phyloP scores from a whole-genome alignment of 64 coral and sea anemone species.

The Stichodactyla helianthus region DNA sequence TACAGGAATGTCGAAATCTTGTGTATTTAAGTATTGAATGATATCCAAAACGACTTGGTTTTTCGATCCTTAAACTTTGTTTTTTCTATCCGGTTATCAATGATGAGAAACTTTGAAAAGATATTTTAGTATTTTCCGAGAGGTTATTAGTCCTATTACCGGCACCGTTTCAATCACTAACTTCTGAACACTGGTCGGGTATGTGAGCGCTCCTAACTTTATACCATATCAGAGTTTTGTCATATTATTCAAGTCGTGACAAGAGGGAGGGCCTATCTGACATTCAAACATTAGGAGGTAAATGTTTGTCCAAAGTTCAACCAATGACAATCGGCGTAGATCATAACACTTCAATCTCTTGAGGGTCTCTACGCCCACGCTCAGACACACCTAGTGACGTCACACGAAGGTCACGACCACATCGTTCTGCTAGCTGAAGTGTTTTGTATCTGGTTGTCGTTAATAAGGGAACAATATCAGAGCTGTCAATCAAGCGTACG shows the following conservation, averaged over 20 bases:
- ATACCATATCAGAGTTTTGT: conserved; percentile 56
- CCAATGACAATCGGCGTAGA: conserved; percentile 57
- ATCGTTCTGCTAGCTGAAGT: conserved; percentile 35
- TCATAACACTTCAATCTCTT: conserved; percentile 84
- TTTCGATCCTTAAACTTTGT: conserved; percentile 4
- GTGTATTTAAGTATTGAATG: neutral
- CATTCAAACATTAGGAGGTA: conserved; percentile 84
- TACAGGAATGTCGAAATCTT: conserved; percentile 5
- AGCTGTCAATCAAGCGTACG: conserved; percentile 48
- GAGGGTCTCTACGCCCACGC: conserved; percentile 76
- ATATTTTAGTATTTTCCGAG: neutral
- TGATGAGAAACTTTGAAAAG: neutral
- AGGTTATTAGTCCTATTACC: neutral
- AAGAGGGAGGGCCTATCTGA: conserved; percentile 76
- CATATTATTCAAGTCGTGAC: conserved; percentile 40
- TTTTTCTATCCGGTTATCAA: conserved; percentile 16
- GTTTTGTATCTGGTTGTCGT: conserved; percentile 14
- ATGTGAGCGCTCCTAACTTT: neutral
- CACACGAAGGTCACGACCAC: conserved; percentile 62
- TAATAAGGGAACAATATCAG: conserved; percentile 48
- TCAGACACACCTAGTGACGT: conserved; percentile 87
- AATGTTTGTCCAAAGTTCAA: conserved; percentile 43
- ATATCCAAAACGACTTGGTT: neutral
- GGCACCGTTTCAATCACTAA: neutral
- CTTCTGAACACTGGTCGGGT: neutral